Conservation (phyloP, 2,113 vertebrate species). For the Coturnix japonica region DNA sequence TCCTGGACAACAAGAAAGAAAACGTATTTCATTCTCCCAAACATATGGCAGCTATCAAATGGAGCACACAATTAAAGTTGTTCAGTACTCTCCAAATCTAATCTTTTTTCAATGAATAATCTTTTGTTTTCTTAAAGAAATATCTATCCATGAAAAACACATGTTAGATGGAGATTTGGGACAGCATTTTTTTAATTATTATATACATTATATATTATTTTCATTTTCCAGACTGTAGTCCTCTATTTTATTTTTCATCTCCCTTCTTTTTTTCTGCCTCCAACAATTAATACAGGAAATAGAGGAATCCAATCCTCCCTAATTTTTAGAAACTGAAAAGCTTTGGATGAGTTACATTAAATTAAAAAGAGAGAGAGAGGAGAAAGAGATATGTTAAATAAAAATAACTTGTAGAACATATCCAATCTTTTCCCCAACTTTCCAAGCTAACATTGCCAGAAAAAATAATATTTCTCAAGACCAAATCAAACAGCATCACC, state of each 20-base stretch:
- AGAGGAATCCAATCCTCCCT: not conserved
- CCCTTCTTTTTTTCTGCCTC: not conserved
- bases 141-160: not conserved
- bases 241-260: not conserved
- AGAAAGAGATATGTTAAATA: not conserved
- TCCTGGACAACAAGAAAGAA: not conserved
- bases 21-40: not conserved
- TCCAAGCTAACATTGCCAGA: not conserved
- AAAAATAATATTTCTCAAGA: not conserved
- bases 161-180: not conserved
- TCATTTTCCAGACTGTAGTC: not conserved
- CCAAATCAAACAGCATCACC: not conserved
- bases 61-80: not conserved
- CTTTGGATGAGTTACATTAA: not conserved
- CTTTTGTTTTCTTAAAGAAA: constrained; percentile 13
- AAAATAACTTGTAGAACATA: not conserved
- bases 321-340: not conserved
- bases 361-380: not conserved
- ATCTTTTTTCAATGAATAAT: not conserved
- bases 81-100: not conserved
- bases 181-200: not conserved
- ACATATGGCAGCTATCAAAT: constrained; percentile 30
- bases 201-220: not conserved
- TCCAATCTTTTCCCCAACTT: not conserved
- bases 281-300: not conserved